These are phyloP conservation scores for Dasyprocta punctata DNA, from an alignment of 2,113 vertebrate genomes.

Conservation along the genomic window DNA sequence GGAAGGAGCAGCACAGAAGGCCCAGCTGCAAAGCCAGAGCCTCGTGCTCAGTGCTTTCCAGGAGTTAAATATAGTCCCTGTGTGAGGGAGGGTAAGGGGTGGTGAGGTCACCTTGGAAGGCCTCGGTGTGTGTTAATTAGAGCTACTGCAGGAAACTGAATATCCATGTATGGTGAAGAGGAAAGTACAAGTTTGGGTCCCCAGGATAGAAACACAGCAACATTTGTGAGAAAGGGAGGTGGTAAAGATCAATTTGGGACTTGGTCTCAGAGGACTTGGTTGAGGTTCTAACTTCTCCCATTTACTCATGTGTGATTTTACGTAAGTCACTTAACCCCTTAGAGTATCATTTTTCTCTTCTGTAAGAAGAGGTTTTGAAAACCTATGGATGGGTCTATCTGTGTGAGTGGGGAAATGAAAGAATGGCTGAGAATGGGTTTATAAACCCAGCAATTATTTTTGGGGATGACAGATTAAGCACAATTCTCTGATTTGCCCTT, in stretches of 20 bases:
- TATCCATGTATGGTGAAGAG: constrained; percentile 39
- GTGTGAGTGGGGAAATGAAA: not conserved
- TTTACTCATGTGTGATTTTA: not conserved
- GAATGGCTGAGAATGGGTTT: not conserved
- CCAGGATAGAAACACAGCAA: not conserved
- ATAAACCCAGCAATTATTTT: not conserved
- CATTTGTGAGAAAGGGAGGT: not conserved
- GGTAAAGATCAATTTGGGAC: not conserved
- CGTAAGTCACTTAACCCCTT: rapidly evolving
- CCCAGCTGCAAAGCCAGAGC: constrained; percentile 38
- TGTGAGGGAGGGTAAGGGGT: not conserved
- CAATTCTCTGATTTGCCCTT: not conserved
- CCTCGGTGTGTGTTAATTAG: constrained; percentile 62
- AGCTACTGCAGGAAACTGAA: constrained; percentile 44
- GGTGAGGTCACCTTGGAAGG: constrained; percentile 59
- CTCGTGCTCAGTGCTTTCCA: not conserved
- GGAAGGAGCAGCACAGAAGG: not conserved
- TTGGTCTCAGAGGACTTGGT: constrained; percentile 1
- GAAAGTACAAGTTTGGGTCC: not conserved
- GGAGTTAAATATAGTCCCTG: constrained; percentile 64
- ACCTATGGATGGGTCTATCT: not conserved
- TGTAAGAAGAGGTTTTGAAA: not conserved
- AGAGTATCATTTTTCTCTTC: not conserved
- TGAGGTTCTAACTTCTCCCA: not conserved
- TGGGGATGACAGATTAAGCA: not conserved